phyloP scores from a whole-genome alignment of 2,888 invertebrate species.

The Panzeria rudis region DNA sequence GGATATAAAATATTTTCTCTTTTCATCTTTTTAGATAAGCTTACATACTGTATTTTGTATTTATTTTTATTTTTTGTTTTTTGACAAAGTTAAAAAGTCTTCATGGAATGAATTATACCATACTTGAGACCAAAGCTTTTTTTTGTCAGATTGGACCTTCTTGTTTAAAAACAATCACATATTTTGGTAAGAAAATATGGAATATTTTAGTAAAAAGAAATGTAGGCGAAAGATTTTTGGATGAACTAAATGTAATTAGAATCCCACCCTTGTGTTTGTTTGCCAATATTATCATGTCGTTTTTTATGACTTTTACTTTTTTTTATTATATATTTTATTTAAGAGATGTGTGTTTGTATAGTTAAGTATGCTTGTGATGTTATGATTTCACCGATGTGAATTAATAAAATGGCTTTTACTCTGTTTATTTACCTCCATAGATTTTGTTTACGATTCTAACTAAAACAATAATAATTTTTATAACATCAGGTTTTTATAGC shows the following conservation, averaged over 20 bases:
- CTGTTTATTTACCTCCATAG: conserved; percentile 30
- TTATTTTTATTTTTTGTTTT: not conserved
- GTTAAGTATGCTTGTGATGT: not conserved
- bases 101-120: not conserved
- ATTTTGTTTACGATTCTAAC: conserved; percentile 41
- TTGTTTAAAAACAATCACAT: not conserved
- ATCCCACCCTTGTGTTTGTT: not conserved
- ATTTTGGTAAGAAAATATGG: not conserved
- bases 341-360: not conserved
- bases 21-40: not conserved
- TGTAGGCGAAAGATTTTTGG: not conserved
- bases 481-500: conserved; percentile 56
- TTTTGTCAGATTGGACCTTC: not conserved
- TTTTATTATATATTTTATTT: conserved; percentile 32
- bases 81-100: not conserved
- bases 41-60: not conserved
- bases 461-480: conserved; percentile 52
- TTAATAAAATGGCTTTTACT: conserved; percentile 26
- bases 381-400: conserved; percentile 20
- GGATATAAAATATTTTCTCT: no score
- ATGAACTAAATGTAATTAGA: not conserved
- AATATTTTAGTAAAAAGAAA: not conserved
- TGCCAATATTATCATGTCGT: conserved; percentile 7
- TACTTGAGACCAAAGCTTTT: not conserved
- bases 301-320: conserved; percentile 42